Evolutionary conservation across 1,140 invertebrate species (phyloP).

Genomic region (Lordiphosa mommai): DNA sequence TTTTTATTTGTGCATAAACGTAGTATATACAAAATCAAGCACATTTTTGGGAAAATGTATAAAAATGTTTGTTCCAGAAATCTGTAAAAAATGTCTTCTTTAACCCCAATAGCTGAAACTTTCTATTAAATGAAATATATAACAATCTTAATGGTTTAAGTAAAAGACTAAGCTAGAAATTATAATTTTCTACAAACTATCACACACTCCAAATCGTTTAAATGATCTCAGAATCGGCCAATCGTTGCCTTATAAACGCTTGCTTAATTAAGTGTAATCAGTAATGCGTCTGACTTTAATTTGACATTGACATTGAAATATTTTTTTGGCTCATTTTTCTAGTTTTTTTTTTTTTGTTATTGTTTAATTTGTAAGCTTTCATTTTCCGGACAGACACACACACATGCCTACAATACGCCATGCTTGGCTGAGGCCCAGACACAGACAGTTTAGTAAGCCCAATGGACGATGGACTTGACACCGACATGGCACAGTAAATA

Average conservation of each 20-base stretch:
- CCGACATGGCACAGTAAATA: conserved; percentile 46
- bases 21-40: too few relatives aligned
- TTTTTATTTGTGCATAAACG: too few relatives aligned
- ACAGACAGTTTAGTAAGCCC: conserved; percentile 33
- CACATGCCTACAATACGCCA: conserved; percentile 12
- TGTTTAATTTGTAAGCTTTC: conserved; percentile 39
- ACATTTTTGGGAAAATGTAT: too few relatives aligned
- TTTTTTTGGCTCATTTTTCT: conserved; percentile 8
- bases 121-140: too few relatives aligned
- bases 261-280: conserved; percentile 56
- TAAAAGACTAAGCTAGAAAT: too few relatives aligned
- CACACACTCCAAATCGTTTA: conserved; percentile 4
- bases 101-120: too few relatives aligned
- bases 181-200: conserved; percentile 10
- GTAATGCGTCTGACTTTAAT: conserved; percentile 51
- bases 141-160: too few relatives aligned
- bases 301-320: conserved; percentile 70
- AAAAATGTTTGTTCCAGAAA: too few relatives aligned
- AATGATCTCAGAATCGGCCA: conserved; percentile 30
- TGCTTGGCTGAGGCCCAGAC: conserved; percentile 31
- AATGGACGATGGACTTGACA: conserved; percentile 24
- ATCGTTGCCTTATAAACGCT: too few relatives aligned
- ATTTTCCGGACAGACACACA: conserved; percentile 3
- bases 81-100: too few relatives aligned
- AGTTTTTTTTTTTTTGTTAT: conserved; percentile 14